Percentiles rank a stretch among this genome's conserved stretches.
phyloP scores from a whole-genome alignment of 2,888 invertebrate species.

The Lymantria monacha region DNA sequence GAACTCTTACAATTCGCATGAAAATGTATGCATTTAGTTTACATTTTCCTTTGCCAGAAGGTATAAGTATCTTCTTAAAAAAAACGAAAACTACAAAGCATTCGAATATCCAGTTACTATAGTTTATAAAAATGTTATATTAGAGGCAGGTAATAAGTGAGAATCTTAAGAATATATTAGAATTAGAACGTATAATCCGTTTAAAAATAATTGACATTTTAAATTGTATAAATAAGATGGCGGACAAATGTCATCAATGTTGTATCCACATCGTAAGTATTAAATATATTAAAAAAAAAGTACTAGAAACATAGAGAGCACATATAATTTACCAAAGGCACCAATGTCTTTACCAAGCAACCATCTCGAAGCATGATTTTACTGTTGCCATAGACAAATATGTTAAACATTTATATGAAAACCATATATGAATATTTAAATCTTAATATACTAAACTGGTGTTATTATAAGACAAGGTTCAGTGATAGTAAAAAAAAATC shows the following conservation, averaged over 20 bases:
- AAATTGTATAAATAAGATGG: no score
- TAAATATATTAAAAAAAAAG: slow-evolving; percentile 33
- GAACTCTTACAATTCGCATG: no score
- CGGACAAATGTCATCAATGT: background rate
- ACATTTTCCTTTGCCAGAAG: no score
- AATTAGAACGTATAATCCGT: no score
- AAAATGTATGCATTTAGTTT: no score
- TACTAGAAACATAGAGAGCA: slow-evolving; percentile 42
- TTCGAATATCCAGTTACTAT: no score
- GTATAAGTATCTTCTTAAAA: no score
- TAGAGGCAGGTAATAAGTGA: no score
- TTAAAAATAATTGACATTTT: no score
- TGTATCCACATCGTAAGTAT: slow-evolving; percentile 33
- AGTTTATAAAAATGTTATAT: no score
- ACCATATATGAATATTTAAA: slow-evolving; percentile 3
- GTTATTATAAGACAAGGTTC: slow-evolving; percentile 16
- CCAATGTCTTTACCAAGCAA: slow-evolving; percentile 65
- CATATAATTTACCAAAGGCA: slow-evolving; percentile 62
- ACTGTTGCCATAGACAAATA: slow-evolving; percentile 43
- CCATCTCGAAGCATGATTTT: slow-evolving; percentile 62
- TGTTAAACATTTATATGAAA: slow-evolving; percentile 19
- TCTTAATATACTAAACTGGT: background rate
- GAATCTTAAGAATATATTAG: no score
- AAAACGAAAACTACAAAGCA: no score
- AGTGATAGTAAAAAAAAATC: background rate